Evolutionary conservation across 2,888 invertebrate species (phyloP), one percentile per base, ranked within the genome.

Genomic region (Calliphora vomitoria): DNA sequence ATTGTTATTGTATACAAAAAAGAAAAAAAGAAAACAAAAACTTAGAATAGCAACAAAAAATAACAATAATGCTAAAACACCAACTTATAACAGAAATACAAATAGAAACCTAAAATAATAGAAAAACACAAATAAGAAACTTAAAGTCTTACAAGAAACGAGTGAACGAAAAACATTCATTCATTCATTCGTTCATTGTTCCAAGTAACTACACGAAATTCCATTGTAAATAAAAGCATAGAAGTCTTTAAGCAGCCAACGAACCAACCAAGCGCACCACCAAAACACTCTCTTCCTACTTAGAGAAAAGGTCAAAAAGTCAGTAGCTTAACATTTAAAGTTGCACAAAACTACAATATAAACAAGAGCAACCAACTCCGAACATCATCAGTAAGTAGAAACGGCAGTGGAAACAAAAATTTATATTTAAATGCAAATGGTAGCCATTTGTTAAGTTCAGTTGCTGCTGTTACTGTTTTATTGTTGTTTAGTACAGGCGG

Each of bases 251-350:
- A 68, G 44, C 50, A 55, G 38, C 50, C 53, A 79, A 13, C 15
- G 4, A 83, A 60, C 41, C 31, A 62, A 50, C 53, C 53, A 69
- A 64, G 1, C 8, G 55, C 44, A 75, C 50, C 15, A 60, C 47
- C 6, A 50, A 60, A 76, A 82, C 50, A 69, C 15, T 79, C 53
- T 47, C 64, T 50, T 66, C 13, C 38, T 69, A 11, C 15, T 47
- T n/a, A 31, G n/a, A 41, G n/a, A 76, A 87, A 87, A 82, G 87
- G 84, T 87, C 85, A 87, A 87, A 75, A 58, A 82, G 82, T 68
- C 64, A 82, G 20, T 58, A 79, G 75, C 58, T 82, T 68, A 76
- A 79, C 82, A 66, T 87, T 82, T 74, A 79, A 69, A 81, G 82
- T 69, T 82, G 53, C 72, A 82, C 74, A 87, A 83, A 71, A 66